phyloP scores from a whole-genome alignment of 2,113 vertebrate genomes.

The Corythornis vintsioides region DNA sequence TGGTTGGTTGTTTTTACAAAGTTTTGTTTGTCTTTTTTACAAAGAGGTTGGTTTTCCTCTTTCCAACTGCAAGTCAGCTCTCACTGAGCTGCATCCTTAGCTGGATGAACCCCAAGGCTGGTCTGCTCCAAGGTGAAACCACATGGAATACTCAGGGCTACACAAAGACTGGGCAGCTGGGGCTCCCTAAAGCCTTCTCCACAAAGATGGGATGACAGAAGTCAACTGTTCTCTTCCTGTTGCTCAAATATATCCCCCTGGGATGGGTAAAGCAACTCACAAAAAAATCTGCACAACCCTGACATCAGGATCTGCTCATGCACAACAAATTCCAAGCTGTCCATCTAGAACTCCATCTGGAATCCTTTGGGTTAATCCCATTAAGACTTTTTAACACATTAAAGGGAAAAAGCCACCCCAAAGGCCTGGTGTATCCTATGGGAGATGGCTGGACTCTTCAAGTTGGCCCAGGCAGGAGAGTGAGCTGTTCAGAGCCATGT shows the following conservation, averaged over 20 bases:
- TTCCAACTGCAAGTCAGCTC: neutral
- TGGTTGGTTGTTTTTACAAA: too few species aligned
- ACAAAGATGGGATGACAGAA: neutral
- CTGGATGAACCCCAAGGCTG: neutral
- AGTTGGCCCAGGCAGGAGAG: neutral
- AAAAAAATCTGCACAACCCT: neutral
- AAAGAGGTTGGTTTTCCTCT: neutral
- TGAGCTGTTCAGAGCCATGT: neutral
- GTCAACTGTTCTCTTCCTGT: neutral
- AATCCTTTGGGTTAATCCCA: neutral
- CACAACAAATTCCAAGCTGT: neutral
- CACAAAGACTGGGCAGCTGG: neutral
- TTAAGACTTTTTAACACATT: neutral
- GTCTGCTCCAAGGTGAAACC: neutral
- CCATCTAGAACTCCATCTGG: neutral
- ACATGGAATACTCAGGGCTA: neutral
- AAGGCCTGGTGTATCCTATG: rapidly evolving
- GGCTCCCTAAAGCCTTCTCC: neutral
- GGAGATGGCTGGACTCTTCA: neutral
- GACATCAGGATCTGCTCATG: neutral
- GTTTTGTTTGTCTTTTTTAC: too few species aligned
- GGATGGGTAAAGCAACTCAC: neutral
- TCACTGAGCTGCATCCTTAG: neutral
- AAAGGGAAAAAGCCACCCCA: neutral
- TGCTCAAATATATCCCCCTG: neutral